These are phyloP conservation scores for Mustela lutreola DNA, from an alignment of 2,113 vertebrate species.

Conservation along the genomic window DNA sequence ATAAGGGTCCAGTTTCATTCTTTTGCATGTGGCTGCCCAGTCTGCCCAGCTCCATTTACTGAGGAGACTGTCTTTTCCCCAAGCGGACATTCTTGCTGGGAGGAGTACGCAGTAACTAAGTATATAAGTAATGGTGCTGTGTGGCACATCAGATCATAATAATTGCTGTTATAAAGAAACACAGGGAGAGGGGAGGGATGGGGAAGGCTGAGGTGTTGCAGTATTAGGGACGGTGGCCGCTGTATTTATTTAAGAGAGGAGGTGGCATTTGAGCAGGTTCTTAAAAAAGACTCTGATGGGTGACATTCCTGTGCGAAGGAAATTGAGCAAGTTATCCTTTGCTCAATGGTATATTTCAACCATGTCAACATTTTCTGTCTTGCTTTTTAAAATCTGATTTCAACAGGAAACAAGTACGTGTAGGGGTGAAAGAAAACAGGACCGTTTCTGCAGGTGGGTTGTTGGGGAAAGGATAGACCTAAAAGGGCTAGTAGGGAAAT, in stretches of 20 bases:
- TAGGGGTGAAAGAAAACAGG: not conserved
- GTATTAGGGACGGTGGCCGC: not conserved
- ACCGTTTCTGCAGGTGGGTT: not conserved
- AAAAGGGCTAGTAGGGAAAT: not conserved
- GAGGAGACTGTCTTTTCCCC: not conserved
- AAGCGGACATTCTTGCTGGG: not conserved
- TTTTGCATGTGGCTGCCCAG: not conserved
- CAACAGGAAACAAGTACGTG: not conserved
- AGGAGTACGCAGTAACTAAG: not conserved
- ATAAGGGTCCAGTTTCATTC: not conserved
- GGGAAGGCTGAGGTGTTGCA: not conserved
- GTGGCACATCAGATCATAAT: not conserved
- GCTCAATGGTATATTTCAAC: not conserved
- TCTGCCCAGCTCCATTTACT: not conserved
- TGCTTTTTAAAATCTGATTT: conserved; percentile 52
- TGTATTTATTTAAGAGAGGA: not conserved
- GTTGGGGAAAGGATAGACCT: not conserved
- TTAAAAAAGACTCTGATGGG: not conserved
- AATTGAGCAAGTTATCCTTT: not conserved
- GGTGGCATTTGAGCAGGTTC: not conserved
- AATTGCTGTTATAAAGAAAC: not conserved
- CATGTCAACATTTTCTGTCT: not conserved
- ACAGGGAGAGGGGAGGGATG: not conserved
- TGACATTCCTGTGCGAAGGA: not conserved
- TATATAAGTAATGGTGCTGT: not conserved